Conservation (phyloP, 2,113 vertebrate genomes). For the Tinamus guttatus region DNA sequence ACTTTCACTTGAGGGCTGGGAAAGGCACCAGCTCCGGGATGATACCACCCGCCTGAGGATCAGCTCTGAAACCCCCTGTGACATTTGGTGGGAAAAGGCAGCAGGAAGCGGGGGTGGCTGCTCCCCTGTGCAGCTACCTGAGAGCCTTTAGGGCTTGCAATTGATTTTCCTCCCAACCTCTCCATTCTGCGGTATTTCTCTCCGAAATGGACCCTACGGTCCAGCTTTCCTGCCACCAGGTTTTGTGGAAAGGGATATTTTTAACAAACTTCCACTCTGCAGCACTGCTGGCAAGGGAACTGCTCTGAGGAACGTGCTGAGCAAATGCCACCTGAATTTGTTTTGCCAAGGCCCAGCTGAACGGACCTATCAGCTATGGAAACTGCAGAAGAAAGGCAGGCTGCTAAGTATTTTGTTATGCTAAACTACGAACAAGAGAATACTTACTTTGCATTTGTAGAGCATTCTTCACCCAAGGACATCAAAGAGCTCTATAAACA, state of each 20-base stretch:
- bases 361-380: constrained; percentile 40
- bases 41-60: neutral
- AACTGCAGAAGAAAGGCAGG: constrained; percentile 5
- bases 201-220: neutral
- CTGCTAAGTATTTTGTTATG: constrained; percentile 13
- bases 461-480: constrained; percentile 54
- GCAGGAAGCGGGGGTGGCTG: neutral
- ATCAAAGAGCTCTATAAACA: constrained; percentile 26
- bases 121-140: neutral
- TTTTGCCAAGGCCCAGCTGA: constrained; percentile 25
- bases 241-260: neutral
- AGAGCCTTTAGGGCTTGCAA: neutral
- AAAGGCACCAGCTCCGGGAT: neutral
- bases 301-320: neutral
- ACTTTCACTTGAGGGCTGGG: neutral
- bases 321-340: neutral
- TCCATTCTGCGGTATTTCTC: neutral
- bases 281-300: neutral
- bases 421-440: neutral
- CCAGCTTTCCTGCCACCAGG: neutral
- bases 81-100: rapidly evolving
- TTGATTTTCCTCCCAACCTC: neutral
- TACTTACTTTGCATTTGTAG: constrained; percentile 70
- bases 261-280: neutral
- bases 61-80: rapidly evolving